phyloP scores from a whole-genome alignment of 2,797 vertebrate genomes.

The Xenops minutus region DNA sequence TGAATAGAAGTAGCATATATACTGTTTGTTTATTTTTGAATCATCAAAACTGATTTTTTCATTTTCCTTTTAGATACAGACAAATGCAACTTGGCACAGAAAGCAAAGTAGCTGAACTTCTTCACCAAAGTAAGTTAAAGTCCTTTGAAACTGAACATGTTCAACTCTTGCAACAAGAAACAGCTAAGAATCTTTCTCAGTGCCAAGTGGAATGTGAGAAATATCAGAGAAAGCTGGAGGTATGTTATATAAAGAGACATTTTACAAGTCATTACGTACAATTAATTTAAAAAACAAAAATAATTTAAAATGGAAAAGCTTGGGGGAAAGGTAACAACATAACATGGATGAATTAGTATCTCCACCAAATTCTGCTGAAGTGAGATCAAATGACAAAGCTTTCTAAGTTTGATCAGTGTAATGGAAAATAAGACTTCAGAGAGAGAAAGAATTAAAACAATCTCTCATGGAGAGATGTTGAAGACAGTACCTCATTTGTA shows the following conservation, averaged over 20 bases:
- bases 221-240: conserved; percentile 96
- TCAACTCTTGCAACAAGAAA: conserved; percentile 93
- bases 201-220: conserved; percentile 97
- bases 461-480: background rate
- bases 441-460: background rate
- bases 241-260: conserved; percentile 60
- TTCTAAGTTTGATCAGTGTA: background rate
- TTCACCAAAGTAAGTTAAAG: conserved; percentile 90
- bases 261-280: background rate
- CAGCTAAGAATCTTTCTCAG: conserved; percentile 85
- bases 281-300: background rate
- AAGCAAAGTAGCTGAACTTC: conserved; percentile 87
- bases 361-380: background rate
- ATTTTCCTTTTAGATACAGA: conserved; percentile 79
- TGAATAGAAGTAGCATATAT: background rate
- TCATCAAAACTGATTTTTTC: background rate
- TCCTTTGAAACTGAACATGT: conserved; percentile 91
- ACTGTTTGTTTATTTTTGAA: background rate
- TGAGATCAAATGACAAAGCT: background rate
- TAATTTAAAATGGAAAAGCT: background rate
- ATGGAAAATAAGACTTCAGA: background rate
- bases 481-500: background rate
- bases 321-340: background rate
- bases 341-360: background rate
- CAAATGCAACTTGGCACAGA: conserved; percentile 90